phyloP scores from a whole-genome alignment of 2,797 vertebrate species.

The Okamejei kenojei region DNA sequence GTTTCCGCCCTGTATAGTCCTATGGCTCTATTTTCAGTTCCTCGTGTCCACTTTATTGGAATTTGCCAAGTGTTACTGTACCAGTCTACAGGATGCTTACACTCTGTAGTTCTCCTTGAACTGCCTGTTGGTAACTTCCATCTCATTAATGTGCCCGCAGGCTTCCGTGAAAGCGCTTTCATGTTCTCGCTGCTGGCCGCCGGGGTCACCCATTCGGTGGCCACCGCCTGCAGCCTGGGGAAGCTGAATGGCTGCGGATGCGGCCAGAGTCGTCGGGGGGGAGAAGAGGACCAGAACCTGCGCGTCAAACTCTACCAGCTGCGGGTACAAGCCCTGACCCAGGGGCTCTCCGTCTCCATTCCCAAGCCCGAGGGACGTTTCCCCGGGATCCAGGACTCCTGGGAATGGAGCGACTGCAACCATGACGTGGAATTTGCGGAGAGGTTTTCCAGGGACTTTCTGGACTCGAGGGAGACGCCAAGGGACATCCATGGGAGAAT shows the following conservation, averaged over 20 bases:
- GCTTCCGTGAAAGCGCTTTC: conserved; percentile 85
- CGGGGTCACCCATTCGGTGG: conserved; percentile 84
- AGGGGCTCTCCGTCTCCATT: conserved; percentile 48
- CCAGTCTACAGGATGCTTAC: not conserved
- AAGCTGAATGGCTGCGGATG: conserved; percentile 82
- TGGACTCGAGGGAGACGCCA: conserved; percentile 77
- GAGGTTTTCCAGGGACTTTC: conserved; percentile 82
- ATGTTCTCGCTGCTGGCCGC: conserved; percentile 81
- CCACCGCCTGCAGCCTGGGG: conserved; percentile 84
- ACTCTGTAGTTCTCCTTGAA: not conserved
- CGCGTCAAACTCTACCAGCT: conserved; percentile 78
- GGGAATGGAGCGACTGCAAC: conserved; percentile 90
- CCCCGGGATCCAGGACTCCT: conserved; percentile 73
- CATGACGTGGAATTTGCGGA: conserved; percentile 79
- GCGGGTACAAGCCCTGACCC: conserved; percentile 69
- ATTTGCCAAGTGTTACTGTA: not conserved
- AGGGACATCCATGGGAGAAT: conserved; percentile 85
- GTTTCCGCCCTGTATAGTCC: too few species aligned
- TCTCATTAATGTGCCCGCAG: conserved; percentile 48
- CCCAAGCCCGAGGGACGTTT: conserved; percentile 63
- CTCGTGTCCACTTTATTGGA: not conserved
- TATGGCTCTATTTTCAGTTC: too few species aligned
- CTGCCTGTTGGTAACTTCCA: not conserved
- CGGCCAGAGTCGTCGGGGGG: conserved; percentile 69
- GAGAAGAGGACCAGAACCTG: conserved; percentile 73